Base-by-base conservation (phyloP, 2,113 vertebrate genomes). In the Actenoides lindsayi region DNA sequence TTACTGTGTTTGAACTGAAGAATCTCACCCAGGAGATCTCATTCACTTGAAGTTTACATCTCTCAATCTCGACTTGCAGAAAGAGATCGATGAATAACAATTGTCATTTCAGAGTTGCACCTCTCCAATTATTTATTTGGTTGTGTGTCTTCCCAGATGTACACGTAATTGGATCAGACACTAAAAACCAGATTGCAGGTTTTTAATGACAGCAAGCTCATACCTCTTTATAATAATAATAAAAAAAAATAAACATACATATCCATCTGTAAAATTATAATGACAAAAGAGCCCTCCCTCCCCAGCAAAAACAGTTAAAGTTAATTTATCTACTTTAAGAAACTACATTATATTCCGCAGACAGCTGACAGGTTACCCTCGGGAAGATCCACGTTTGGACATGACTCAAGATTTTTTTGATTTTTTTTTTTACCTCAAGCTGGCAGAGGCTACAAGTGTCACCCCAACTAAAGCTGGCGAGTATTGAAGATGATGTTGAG, bases 1-100 rank as follows among this genome's bases (percentile, higher is more conserved):
- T 99, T 98, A 98, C 98, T 98, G 97, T 98, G 98, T 99, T 99
- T 99, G 98, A 99, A 99, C 98, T 98, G 96, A 98, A 97, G 97
- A 94, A 96, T 98, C 96, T 98, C 96, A 98, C 98, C 98, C 98
- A 89, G 94, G 98, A 99, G 99, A 99, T 97, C 93, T 93, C 87
- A 95, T 95, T 91, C 97, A 97, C 98, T 98, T 98, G 98, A 98
- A 98, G 98, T 98, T 97, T 98, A 90, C 98, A 95, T 98, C 98
- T 98, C 98, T 98, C 97, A 94, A 87, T 98, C 97, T 98, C 97
- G 65, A 95, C 98, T 97, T 96, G 96, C 97, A 98, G 98, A 97
- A 98, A 98, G 98, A 98, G 97, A 98, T 96, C 94, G 95, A 98
- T 98, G 98, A 98, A 98, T 98, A 98, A 98, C 98, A 98, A 97